Percentiles rank a stretch among this genome's conserved stretches.
phyloP scores from a whole-genome alignment of 2,113 vertebrate genomes.

The Tachycineta bicolor region DNA sequence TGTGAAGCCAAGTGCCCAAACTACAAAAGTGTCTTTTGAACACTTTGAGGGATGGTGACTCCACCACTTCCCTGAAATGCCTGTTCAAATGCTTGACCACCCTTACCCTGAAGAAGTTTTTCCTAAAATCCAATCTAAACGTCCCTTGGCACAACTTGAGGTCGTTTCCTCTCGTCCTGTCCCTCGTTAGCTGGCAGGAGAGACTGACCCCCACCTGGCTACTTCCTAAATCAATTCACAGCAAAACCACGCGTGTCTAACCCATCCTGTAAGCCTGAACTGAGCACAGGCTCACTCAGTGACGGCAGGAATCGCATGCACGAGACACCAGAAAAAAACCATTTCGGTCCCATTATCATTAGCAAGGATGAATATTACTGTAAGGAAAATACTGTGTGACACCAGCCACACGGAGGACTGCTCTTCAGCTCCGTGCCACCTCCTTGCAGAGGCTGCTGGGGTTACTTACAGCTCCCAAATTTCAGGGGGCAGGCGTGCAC shows the following conservation, averaged over 20 bases:
- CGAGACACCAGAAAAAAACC: background rate
- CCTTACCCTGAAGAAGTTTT: background rate
- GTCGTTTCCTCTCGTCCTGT: background rate
- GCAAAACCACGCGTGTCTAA: background rate
- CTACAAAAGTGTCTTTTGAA: background rate
- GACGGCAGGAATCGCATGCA: background rate
- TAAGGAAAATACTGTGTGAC: background rate
- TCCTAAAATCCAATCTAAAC: background rate
- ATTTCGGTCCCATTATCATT: background rate
- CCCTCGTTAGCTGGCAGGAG: background rate
- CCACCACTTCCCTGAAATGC: background rate
- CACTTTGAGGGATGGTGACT: background rate
- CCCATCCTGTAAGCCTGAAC: background rate
- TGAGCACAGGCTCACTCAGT: background rate
- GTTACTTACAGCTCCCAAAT: slow-evolving; percentile 96
- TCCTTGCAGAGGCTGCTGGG: background rate
- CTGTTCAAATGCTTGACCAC: background rate
- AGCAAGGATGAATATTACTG: background rate
- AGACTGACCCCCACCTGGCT: accelerated
- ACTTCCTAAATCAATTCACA: background rate
- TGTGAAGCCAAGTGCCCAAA: background rate
- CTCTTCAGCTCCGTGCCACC: background rate
- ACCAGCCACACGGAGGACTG: background rate
- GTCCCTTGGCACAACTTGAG: background rate
- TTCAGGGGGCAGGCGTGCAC: slow-evolving; percentile 96